phyloP scores from a whole-genome alignment of 1,140 invertebrate genomes.

The Trichomalopsis sarcophagae region DNA sequence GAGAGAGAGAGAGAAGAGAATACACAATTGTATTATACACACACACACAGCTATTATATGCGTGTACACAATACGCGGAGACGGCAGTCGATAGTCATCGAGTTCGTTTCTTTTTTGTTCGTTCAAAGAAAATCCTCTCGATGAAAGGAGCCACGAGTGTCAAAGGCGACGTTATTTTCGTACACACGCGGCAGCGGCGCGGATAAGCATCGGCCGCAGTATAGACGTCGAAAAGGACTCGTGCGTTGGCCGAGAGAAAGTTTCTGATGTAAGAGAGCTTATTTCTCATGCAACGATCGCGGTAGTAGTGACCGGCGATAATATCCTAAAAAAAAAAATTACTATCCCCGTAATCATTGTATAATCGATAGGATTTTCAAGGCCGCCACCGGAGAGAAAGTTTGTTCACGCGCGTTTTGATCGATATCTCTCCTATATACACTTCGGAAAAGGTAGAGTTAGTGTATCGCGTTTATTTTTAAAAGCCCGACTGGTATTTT shows the following conservation, averaged over 20 bases:
- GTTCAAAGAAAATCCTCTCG: background rate
- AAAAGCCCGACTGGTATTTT: background rate
- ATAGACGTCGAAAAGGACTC: background rate
- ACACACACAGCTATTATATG: background rate
- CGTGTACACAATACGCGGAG: background rate
- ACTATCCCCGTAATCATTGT: background rate
- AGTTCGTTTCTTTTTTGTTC: background rate
- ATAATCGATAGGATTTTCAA: background rate
- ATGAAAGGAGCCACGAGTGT: background rate
- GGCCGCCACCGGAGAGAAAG: background rate
- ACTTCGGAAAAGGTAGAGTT: no score
- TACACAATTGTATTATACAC: background rate
- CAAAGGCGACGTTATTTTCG: background rate
- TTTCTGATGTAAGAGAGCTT: background rate
- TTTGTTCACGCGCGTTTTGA: background rate
- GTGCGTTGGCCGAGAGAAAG: background rate
- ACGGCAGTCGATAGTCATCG: background rate
- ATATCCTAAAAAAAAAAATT: background rate
- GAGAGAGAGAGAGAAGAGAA: background rate
- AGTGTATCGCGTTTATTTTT: background rate
- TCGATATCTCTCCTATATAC: background rate
- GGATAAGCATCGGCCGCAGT: background rate
- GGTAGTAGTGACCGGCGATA: background rate
- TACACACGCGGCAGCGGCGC: background rate
- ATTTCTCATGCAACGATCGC: background rate